phyloP scores from a whole-genome alignment of 2,888 invertebrate genomes.

The Pyrgus malvae region DNA sequence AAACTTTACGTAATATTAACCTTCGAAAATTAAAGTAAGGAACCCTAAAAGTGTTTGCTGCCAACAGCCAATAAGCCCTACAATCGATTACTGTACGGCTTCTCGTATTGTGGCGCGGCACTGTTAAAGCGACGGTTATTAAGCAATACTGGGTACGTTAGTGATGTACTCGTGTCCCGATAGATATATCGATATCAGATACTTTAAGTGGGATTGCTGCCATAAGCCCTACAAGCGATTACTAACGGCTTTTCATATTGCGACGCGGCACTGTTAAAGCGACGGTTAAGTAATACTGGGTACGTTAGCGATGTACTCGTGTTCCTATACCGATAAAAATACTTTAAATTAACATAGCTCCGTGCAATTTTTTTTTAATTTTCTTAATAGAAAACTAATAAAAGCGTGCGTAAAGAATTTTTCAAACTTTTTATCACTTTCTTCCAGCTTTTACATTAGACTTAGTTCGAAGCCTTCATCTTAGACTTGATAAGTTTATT shows the following conservation, averaged over 20 bases:
- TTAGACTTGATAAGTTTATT: too few species aligned
- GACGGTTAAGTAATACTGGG: constrained; percentile 14
- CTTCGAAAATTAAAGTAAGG: too few species aligned
- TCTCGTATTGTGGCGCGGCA: constrained; percentile 40
- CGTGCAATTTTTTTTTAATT: too few species aligned
- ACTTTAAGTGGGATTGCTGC: too few species aligned
- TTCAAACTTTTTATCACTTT: too few species aligned
- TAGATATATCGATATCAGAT: neutral
- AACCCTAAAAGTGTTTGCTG: too few species aligned
- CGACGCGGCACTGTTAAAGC: constrained; percentile 29
- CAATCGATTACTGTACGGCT: constrained; percentile 28
- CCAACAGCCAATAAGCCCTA: neutral
- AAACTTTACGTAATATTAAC: too few species aligned
- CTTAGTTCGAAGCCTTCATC: too few species aligned
- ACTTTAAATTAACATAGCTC: too few species aligned
- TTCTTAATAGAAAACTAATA: too few species aligned
- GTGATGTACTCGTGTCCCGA: neutral
- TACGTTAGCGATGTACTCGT: neutral
- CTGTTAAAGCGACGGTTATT: constrained; percentile 20
- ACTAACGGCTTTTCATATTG: constrained; percentile 40
- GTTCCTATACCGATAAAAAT: neutral
- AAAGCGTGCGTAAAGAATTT: too few species aligned
- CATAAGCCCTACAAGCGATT: constrained; percentile 1
- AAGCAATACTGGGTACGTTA: constrained; percentile 3
- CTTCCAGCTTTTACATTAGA: too few species aligned